Base-by-base conservation (phyloP, 2,113 vertebrate genomes). In the Dromiciops gliroides region DNA sequence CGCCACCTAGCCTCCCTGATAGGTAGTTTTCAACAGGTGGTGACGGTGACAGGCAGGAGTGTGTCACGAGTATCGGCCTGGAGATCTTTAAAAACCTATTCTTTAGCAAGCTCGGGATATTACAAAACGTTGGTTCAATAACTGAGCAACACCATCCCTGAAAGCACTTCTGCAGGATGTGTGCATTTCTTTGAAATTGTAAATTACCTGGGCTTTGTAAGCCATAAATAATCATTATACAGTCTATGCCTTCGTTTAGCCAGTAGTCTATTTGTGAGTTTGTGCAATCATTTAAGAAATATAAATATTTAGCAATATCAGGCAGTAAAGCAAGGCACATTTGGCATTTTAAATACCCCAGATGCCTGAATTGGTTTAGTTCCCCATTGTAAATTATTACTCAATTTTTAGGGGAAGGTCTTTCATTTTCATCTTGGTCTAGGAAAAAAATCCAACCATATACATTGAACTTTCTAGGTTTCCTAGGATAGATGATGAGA, bases 201-300 rank as follows among this genome's bases (percentile, higher is more conserved):
- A 90, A 56, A 91, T 89, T 67, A 51, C 50, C 50, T 92, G 49
- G 10, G 53, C 51, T 93, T 67, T 83, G n/a, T 44, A 83, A 83
- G 67, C 67, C 67, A 83, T 94, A 14, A 50, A 94, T 90, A 37
- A 31, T 89, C 37, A 37, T 89, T 91, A 92, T 89, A 23, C 16
- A 90, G 51, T 89, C 49, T 90, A 51, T 95, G 88, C 22, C 47
- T 83, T 92, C 89, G 75, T 90, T 94, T 67, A 92, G 89, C 56
- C 50, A 51, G 67, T 67, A 75, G 22, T 47, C 19, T 47, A 53
- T 67, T 28, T 89, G 75, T n/a, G 28, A 83, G 92, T 48, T 89
- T 89, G 48, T 93, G 60, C 24, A 23, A 23, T 67, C 75, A 50
- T 89, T 50, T 19, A 95, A 31, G 11, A 94, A 31, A 47, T 50